A percentile compares a stretch with the other conserved stretches of the same genome.
Conservation (phyloP, 2,113 vertebrate species). For the Elanus axillaris region DNA sequence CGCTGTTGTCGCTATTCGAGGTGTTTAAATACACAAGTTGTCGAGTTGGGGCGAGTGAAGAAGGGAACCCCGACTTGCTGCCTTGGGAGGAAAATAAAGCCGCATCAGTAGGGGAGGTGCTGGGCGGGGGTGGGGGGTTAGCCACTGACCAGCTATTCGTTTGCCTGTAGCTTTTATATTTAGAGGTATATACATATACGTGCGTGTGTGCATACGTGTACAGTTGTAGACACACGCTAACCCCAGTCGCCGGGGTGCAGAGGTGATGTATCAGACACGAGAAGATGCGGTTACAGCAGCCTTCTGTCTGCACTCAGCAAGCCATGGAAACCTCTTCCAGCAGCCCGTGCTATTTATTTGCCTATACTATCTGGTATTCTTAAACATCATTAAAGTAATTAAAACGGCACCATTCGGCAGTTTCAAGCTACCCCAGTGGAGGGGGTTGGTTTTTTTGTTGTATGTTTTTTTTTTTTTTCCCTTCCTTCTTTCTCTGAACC, state of each 20-base stretch:
- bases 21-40: background rate
- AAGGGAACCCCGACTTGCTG: background rate
- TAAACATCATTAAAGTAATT: constrained; percentile 56
- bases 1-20: background rate
- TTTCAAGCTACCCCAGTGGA: constrained; percentile 36
- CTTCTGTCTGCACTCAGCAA: background rate
- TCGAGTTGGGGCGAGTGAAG: background rate
- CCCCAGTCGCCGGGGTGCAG: background rate
- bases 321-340: background rate
- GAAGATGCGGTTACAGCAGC: background rate
- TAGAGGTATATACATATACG: background rate
- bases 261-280: background rate
- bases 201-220: background rate
- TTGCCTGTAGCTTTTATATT: background rate
- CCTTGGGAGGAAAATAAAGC: background rate
- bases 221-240: background rate
- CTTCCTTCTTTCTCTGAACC: background rate
- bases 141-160: background rate
- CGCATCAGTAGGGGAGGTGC: background rate
- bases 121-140: background rate
- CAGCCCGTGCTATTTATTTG: constrained; percentile 23
- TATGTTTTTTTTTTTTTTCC: background rate
- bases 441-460: background rate
- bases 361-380: constrained; percentile 19
- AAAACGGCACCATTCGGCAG: constrained; percentile 17